These are phyloP conservation scores for Hyperoplus immaculatus DNA, from an alignment of 2,797 vertebrate genomes.

Conservation along the genomic window DNA sequence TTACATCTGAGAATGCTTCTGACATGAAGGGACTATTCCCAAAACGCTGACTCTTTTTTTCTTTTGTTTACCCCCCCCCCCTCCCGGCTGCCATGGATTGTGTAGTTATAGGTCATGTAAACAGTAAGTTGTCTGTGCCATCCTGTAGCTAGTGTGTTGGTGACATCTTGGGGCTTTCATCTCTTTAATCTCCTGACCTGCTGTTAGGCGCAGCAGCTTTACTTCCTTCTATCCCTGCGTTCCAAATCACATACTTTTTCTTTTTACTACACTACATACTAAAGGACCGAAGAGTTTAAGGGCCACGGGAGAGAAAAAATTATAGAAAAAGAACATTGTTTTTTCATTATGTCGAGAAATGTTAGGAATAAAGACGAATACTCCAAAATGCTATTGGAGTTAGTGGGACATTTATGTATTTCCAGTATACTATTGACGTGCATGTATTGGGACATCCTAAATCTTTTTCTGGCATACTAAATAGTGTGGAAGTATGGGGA, in stretches of 20 bases:
- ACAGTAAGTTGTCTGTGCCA: conserved; percentile 83
- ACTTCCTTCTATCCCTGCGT: not conserved
- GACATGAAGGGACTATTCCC: conserved; percentile 47
- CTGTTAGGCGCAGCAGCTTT: conserved; percentile 38
- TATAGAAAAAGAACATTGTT: too few relatives aligned
- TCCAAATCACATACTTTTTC: too few relatives aligned
- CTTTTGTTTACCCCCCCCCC: conserved; percentile 66
- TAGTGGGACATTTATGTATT: too few relatives aligned
- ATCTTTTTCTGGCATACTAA: too few relatives aligned
- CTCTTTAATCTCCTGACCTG: conserved; percentile 43
- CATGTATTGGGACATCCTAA: too few relatives aligned
- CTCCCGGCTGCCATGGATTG: conserved; percentile 76
- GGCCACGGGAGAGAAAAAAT: too few relatives aligned
- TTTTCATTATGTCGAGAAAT: too few relatives aligned
- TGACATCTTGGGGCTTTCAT: conserved; percentile 23
- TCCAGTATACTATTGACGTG: too few relatives aligned
- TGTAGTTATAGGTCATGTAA: conserved; percentile 84
- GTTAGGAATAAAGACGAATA: too few relatives aligned
- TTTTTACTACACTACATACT: not conserved
- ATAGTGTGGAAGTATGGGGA: too few relatives aligned
- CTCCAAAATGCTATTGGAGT: too few relatives aligned
- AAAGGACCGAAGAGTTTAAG: too few relatives aligned
- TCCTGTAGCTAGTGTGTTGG: conserved; percentile 55
- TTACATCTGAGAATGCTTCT: conserved; percentile 35
- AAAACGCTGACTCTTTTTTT: conserved; percentile 66